These are phyloP conservation scores for Dendrocincla fuliginosa DNA, from an alignment of 2,797 vertebrate species.

Conservation along the genomic window DNA sequence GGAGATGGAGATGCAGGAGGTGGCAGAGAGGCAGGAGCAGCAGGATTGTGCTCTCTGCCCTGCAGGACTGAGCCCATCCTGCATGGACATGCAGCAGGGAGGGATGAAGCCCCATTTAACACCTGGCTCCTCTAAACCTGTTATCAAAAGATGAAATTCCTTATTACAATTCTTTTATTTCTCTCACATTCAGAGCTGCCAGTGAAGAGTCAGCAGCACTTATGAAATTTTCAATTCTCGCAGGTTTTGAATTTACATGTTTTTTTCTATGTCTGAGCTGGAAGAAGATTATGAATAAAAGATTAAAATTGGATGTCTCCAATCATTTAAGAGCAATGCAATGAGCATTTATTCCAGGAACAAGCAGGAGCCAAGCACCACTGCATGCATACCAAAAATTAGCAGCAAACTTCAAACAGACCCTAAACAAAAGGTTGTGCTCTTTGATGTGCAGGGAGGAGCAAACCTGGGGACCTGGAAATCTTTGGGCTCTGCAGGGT, in stretches of 20 bases:
- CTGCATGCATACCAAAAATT: constrained; percentile 59
- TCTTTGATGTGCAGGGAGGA: not conserved
- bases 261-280: constrained; percentile 50
- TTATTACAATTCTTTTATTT: constrained; percentile 35
- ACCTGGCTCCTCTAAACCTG: not conserved
- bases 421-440: constrained; percentile 7
- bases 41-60: not conserved
- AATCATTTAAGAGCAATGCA: constrained; percentile 67
- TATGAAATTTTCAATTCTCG: constrained; percentile 51
- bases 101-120: not conserved
- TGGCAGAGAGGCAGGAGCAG: not conserved
- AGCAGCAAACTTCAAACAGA: constrained; percentile 34
- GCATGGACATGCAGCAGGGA: not conserved
- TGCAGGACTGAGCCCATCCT: not conserved
- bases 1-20: not conserved
- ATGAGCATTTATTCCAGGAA: constrained; percentile 57
- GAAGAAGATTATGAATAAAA: constrained; percentile 79
- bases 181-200: not conserved
- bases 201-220: constrained; percentile 60
- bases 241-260: constrained; percentile 67
- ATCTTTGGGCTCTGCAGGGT: not conserved
- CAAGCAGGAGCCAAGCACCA: not conserved
- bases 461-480: not conserved
- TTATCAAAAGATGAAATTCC: not conserved
- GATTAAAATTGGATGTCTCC: constrained; percentile 69